A percentile compares a stretch with the other conserved stretches of the same genome.
phyloP scores from a whole-genome alignment of 2,888 invertebrate genomes.

The Lepidochrysops patricia region DNA sequence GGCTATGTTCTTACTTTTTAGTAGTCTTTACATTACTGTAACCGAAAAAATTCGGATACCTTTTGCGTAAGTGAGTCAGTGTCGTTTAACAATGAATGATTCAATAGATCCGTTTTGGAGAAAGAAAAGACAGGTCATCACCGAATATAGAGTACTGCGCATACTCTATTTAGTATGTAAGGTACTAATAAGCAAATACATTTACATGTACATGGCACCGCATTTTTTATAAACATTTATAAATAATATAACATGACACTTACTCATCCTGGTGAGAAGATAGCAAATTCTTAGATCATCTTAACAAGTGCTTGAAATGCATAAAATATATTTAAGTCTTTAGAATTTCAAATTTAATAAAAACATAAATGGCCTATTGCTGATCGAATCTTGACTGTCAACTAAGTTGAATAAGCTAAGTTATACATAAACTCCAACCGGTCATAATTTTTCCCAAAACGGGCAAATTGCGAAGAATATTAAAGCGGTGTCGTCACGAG shows the following conservation, averaged over 20 bases:
- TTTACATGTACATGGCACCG: background rate
- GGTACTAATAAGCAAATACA: background rate
- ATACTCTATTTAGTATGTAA: constrained; percentile 12
- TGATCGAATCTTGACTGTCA: too few species aligned
- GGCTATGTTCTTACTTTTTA: background rate
- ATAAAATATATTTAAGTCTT: too few species aligned
- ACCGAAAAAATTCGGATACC: constrained; percentile 19
- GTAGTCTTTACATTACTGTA: constrained; percentile 7
- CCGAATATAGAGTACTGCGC: constrained; percentile 23
- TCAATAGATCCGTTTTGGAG: constrained; percentile 27
- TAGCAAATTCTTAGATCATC: too few species aligned
- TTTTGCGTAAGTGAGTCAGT: constrained; percentile 24
- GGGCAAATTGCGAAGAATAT: background rate
- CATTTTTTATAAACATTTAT: background rate
- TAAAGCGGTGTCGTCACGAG: background rate
- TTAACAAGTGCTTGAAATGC: too few species aligned
- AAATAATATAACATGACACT: too few species aligned
- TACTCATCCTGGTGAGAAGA: too few species aligned
- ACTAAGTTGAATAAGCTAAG: too few species aligned
- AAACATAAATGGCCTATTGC: too few species aligned
- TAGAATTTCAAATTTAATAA: too few species aligned
- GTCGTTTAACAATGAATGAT: constrained; percentile 22
- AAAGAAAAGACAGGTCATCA: constrained; percentile 29
- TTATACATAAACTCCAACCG: background rate
- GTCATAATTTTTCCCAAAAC: background rate